Base-by-base conservation (phyloP, 92 coral and sea anemone species). In the Parazoanthus atlanticus region DNA sequence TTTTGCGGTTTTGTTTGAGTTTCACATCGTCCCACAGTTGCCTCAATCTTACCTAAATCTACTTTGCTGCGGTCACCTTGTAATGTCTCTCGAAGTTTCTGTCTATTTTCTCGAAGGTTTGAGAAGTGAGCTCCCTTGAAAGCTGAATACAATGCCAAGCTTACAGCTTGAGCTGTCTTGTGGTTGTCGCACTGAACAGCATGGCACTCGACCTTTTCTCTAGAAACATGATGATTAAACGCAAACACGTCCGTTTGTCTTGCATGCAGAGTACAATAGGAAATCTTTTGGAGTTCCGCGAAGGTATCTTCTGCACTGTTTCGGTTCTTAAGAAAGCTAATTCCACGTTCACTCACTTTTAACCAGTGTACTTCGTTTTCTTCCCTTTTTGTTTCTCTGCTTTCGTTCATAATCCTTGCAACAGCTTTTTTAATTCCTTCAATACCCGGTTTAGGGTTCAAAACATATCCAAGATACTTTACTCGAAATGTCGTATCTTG, bases 211-310 rank as follows among this genome's bases (percentile, higher is more conserved):
- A 94, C 90, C 34, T 86, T 90, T 25, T 90, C 88, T 75, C 89
- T 90, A 76, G 95, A 89, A 49, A 94, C 88, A 54, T 96, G 98
- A 65, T 90, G 93, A 61, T 92, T 94, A 86, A 96, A 93, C 17
- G 98, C 97, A 40, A 96, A 86, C 32, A 96, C 80, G 10, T 94
- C 89, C 71, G 90, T 84, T 74, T 90, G 89, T 58, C 87, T 80
- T 52, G 86, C 79, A 38, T 75, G 58, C 61, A 91, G 74, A 76
- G 93, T 88, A 23, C 95, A 94, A 40, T 93, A 96, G 29, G 98
- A 96, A 29, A 94, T 90, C 58, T 96, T 93, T 8, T 86, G 90
- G 26, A 94, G 88, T 7, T 95, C 96, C 58, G 94, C 89, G 34
- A 92, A 86, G 34, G 76, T 77, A 9, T 85, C 58, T 29, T 47